Conservation (phyloP, 2,888 invertebrate species). For the Epinotia bilunana region DNA sequence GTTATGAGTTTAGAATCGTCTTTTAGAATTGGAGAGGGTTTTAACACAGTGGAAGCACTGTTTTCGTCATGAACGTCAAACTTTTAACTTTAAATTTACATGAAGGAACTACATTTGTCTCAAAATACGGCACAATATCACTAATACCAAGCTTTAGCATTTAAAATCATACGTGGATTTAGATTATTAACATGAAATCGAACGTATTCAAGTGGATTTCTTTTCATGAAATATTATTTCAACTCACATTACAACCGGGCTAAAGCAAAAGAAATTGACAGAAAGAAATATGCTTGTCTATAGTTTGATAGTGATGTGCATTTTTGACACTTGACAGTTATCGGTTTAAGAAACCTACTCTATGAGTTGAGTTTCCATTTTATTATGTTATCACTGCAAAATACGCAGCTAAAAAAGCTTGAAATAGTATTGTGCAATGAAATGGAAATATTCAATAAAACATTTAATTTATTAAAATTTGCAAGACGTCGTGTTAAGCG, state of each 20-base stretch:
- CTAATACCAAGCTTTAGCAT: constrained; percentile 59
- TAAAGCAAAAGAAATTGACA: constrained; percentile 77
- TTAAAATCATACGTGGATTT: constrained; percentile 56
- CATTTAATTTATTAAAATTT: neutral
- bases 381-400: too few relatives aligned
- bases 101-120: constrained; percentile 48
- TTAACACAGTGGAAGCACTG: constrained; percentile 58
- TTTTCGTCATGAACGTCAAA: constrained; percentile 69
- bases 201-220: constrained; percentile 72
- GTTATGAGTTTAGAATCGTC: neutral
- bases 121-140: constrained; percentile 70
- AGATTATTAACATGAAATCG: constrained; percentile 54
- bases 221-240: constrained; percentile 67
- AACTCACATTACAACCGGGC: constrained; percentile 82
- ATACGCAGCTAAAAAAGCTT: too few relatives aligned
- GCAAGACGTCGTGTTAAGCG: neutral
- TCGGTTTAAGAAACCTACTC: constrained; percentile 41
- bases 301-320: constrained; percentile 53
- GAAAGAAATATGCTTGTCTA: constrained; percentile 55
- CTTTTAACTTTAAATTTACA: constrained; percentile 52
- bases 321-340: constrained; percentile 49
- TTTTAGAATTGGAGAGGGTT: constrained; percentile 1
- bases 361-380: constrained; percentile 40
- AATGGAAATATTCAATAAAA: neutral
- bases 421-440: neutral